These are phyloP conservation scores for Microdon myrmicae DNA, from an alignment of 2,888 invertebrate species.

Conservation along the genomic window DNA sequence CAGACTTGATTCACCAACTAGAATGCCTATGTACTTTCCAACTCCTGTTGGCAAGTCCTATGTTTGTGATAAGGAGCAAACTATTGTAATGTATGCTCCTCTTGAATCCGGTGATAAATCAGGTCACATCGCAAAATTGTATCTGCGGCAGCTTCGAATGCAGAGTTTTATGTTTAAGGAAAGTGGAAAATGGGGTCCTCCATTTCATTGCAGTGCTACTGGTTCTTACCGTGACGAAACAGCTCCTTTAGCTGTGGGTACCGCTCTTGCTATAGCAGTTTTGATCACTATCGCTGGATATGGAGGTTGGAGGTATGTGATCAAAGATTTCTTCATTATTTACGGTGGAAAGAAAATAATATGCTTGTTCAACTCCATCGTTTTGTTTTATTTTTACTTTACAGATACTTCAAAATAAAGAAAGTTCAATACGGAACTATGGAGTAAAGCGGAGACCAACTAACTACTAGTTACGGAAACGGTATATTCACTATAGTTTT, in stretches of 20 bases:
- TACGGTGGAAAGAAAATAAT: neutral
- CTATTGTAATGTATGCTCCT: conserved; percentile 72
- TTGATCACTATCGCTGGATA: conserved; percentile 85
- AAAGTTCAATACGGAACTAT: conserved; percentile 92
- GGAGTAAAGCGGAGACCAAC: conserved; percentile 72
- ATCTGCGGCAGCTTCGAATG: conserved; percentile 77
- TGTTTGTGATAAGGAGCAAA: conserved; percentile 77
- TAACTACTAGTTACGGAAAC: too few species aligned
- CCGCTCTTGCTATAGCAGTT: conserved; percentile 83
- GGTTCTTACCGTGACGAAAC: conserved; percentile 79
- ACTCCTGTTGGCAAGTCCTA: conserved; percentile 90
- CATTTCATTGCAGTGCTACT: conserved; percentile 68
- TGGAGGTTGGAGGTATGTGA: conserved; percentile 71
- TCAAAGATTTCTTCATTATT: neutral
- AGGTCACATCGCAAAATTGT: conserved; percentile 73
- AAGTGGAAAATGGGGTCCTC: conserved; percentile 70
- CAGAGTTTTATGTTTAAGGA: conserved; percentile 91
- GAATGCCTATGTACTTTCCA: conserved; percentile 75
- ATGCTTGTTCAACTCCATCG: neutral
- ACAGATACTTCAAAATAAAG: conserved; percentile 86
- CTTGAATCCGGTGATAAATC: conserved; percentile 67
- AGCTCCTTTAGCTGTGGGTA: conserved; percentile 85
- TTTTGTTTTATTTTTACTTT: conserved; percentile 3
- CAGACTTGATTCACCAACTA: conserved; percentile 70
- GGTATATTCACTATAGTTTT: too few species aligned